Evolutionary conservation across 2,113 vertebrate species (phyloP), one percentile per base, ranked within the genome.

Genomic region (Oreocharis arfaki): DNA sequence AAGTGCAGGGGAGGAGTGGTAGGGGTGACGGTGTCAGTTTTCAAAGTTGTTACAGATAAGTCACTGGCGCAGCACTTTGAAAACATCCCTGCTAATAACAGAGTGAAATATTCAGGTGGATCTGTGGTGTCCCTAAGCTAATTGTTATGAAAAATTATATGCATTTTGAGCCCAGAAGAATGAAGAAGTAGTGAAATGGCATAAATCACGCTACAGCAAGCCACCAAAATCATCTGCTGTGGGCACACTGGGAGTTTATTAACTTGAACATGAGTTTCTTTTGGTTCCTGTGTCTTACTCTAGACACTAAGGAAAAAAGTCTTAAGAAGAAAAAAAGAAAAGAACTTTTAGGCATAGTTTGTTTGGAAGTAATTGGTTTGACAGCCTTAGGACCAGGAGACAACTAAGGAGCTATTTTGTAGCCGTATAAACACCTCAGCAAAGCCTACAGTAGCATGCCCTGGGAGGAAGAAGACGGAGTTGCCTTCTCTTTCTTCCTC

Each of bases 1-100:
- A 63, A 81, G 12, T 10, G 32, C 1, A 2, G 13, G 9, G 15
- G 6, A 52, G 15, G 1, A 5, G 13, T 13, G 20, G 4, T 2
- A 2, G 14, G 14, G 16, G 28, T 65, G 46, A 57, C 3, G 60
- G 14, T 4, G 11, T 33, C 56, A 44, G 13, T 55, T 91, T 89
- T 78, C 0, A 0, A 63, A 64, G 52, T 30, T 59, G 4, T 49
- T 89, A 44, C 4, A 76, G 32, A 19, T 18, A 79, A 60, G 13
- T 61, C 53, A 68, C 68, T 28, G 27, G 35, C 56, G 49, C 35
- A 69, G 37, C 3, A 3, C 28, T 77, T 79, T 55, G 47, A 75
- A 94, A 96, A 50, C 12, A 13, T 33, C 52, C 13, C 22, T 89
- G 28, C 21, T 84, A 78, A 84, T 67, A 79, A 60, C 13, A 33